Conservation (phyloP, 2,888 invertebrate genomes). For the Sphaerophoria rueppellii region DNA sequence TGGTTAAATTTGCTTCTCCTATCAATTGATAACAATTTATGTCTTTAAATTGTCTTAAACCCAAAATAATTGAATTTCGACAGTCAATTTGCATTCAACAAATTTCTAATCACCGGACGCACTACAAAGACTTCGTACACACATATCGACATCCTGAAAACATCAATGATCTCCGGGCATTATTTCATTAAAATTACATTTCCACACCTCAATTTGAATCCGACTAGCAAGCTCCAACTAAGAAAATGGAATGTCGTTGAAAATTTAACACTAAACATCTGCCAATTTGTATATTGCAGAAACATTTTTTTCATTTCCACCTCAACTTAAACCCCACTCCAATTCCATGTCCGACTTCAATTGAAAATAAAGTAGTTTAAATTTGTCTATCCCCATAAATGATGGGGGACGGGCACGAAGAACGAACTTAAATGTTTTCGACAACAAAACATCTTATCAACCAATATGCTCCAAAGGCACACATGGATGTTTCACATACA, state of each 20-base stretch:
- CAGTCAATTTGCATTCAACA: too few relatives aligned
- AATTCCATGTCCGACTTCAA: background rate
- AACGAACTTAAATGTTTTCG: constrained; percentile 8
- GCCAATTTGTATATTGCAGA: constrained; percentile 57
- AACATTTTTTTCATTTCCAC: constrained; percentile 22
- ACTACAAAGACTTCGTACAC: background rate
- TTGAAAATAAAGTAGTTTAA: background rate
- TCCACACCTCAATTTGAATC: constrained; percentile 62
- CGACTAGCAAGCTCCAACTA: constrained; percentile 7
- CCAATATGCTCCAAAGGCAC: background rate
- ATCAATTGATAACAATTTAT: too few relatives aligned
- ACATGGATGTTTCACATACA: background rate
- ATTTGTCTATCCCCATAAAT: background rate
- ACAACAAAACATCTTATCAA: constrained; percentile 28
- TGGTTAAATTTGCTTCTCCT: too few relatives aligned
- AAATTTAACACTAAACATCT: constrained; percentile 63
- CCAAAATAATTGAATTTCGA: too few relatives aligned
- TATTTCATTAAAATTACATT: constrained; percentile 65
- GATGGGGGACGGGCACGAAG: background rate
- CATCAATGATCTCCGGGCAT: constrained; percentile 19
- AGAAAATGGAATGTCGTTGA: constrained; percentile 34
- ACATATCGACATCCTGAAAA: background rate
- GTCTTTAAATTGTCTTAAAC: too few relatives aligned
- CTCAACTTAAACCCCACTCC: background rate
- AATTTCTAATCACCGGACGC: background rate